Conservation (phyloP, 2,797 vertebrate genomes). For the Acridotheres tristis region DNA sequence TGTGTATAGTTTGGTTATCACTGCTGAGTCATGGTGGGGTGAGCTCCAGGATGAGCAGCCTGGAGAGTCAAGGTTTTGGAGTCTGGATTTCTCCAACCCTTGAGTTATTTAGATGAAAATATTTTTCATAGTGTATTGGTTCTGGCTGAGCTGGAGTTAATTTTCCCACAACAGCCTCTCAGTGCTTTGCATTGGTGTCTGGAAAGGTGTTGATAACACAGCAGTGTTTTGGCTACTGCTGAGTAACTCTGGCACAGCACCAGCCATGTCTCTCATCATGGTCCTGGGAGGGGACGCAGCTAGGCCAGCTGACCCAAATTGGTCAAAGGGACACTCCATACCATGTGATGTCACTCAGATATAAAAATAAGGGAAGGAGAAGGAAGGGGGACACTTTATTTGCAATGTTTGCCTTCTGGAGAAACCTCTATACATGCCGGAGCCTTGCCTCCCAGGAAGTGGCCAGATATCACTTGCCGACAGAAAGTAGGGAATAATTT, state of each 20-base stretch:
- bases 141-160: neutral
- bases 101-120: neutral
- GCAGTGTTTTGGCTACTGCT: neutral
- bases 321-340: neutral
- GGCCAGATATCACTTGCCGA: rapidly evolving
- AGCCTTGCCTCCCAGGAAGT: neutral
- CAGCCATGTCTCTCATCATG: neutral
- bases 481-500: neutral
- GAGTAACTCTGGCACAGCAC: neutral
- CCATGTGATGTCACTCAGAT: neutral
- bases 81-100: neutral
- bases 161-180: neutral
- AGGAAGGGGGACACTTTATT: neutral
- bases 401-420: neutral
- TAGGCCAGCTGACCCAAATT: neutral
- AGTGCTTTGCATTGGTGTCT: neutral
- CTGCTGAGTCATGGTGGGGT: neutral
- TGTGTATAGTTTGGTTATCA: neutral
- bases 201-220: neutral
- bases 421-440: rapidly evolving
- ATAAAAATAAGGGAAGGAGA: neutral
- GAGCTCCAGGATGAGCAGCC: rapidly evolving
- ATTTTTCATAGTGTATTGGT: neutral
- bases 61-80: neutral
- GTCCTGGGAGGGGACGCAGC: neutral